Conservation (phyloP, 2,797 vertebrate genomes). For the Cyprinodon diabolis region DNA sequence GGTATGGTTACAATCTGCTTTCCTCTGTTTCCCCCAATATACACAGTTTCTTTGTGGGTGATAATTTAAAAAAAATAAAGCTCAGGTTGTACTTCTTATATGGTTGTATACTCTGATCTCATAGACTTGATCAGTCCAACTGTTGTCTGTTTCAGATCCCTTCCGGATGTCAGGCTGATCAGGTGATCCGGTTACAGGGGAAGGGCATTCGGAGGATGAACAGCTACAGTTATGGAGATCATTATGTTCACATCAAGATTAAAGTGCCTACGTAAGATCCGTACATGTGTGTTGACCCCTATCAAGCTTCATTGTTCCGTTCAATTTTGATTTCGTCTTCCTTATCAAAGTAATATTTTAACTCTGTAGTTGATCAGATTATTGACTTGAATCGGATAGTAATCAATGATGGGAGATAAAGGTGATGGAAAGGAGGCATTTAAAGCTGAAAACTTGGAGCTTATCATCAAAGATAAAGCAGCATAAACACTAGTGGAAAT, state of each 20-base stretch:
- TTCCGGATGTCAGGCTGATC: conserved; percentile 85
- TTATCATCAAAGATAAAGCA: no score
- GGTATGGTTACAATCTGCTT: background rate
- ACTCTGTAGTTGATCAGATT: no score
- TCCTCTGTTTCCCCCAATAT: background rate
- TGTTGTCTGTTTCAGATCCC: conserved; percentile 81
- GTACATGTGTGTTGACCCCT: background rate
- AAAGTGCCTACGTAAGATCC: conserved; percentile 88
- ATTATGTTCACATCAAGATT: conserved; percentile 94
- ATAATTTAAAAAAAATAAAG: background rate
- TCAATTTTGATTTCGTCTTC: no score
- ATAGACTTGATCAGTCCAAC: background rate
- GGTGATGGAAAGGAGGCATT: no score
- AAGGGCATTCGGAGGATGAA: conserved; percentile 92
- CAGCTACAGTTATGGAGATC: conserved; percentile 91
- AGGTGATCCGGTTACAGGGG: conserved; percentile 87
- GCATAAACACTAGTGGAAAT: no score
- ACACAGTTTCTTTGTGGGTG: background rate
- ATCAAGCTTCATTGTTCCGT: no score
- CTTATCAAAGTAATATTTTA: no score
- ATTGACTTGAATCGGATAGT: no score
- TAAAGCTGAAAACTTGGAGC: no score
- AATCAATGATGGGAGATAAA: no score
- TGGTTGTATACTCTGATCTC: background rate
- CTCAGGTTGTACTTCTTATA: no score